phyloP scores from a whole-genome alignment of 2,113 vertebrate species.

The Pseudopodoces humilis region DNA sequence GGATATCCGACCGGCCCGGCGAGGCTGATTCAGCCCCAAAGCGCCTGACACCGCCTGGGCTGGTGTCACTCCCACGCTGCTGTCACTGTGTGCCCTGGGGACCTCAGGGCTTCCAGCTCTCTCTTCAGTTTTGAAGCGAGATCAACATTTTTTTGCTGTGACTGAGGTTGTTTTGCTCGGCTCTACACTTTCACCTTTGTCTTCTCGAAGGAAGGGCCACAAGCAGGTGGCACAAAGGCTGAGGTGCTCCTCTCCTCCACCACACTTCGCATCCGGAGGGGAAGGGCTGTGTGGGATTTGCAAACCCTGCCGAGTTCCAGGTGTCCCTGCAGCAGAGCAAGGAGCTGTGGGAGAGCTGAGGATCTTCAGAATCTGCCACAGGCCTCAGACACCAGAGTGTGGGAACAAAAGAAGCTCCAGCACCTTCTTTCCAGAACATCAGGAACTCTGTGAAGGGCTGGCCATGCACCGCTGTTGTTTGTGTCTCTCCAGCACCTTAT shows the following conservation, averaged over 20 bases:
- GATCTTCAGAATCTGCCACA: neutral
- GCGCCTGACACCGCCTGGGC: neutral
- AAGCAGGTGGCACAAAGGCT: fast-evolving
- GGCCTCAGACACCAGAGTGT: neutral
- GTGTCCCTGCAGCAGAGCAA: neutral
- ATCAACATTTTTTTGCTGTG: neutral
- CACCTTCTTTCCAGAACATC: neutral
- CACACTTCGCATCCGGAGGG: fast-evolving
- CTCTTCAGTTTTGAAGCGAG: neutral
- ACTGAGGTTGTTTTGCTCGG: fast-evolving
- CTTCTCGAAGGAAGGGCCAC: neutral
- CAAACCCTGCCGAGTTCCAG: neutral
- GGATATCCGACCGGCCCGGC: neutral
- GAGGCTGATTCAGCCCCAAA: neutral
- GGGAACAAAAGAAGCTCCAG: neutral
- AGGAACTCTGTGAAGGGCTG: neutral
- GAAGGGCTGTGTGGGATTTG: neutral
- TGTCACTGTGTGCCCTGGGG: too few relatives aligned
- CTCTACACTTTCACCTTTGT: neutral
- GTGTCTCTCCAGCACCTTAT: neutral
- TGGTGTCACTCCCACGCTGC: neutral
- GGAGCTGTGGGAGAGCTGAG: neutral
- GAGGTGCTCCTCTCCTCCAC: neutral
- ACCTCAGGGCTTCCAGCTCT: neutral
- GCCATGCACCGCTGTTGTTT: fast-evolving